A percentile compares a stretch with the other conserved stretches of the same genome.
These are phyloP conservation scores for Lymantria dispar DNA, from an alignment of 2,888 invertebrate species.

Conservation along the genomic window DNA sequence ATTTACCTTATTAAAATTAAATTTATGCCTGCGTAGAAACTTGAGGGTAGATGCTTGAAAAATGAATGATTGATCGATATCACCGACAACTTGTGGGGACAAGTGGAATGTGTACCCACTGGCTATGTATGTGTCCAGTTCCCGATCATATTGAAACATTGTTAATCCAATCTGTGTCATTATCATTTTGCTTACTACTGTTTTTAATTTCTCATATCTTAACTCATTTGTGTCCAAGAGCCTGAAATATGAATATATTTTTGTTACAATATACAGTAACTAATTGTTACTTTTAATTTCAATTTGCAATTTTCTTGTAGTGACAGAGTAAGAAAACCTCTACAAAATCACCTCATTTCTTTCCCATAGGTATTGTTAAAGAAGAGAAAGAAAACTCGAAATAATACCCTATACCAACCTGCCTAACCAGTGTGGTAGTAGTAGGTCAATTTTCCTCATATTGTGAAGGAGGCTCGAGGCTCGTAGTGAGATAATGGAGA, in stretches of 20 bases:
- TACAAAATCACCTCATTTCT: no score
- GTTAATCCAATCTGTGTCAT: constrained; percentile 88
- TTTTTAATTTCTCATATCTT: constrained; percentile 61
- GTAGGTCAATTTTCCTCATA: no score
- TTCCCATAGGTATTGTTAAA: no score
- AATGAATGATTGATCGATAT: constrained; percentile 82
- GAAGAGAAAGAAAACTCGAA: no score
- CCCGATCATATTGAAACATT: constrained; percentile 82
- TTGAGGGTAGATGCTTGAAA: constrained; percentile 85
- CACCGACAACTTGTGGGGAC: constrained; percentile 84
- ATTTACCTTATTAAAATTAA: constrained; percentile 90
- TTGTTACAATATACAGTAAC: no score
- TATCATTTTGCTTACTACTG: constrained; percentile 71
- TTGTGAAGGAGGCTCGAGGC: no score
- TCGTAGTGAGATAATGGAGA: no score
- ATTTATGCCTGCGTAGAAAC: constrained; percentile 84
- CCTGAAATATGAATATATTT: constrained; percentile 39
- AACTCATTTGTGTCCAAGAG: constrained; percentile 67
- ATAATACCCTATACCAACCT: no score
- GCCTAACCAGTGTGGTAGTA: no score
- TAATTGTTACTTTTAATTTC: no score
- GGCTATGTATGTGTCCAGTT: constrained; percentile 82
- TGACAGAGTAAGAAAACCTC: no score
- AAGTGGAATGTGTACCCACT: constrained; percentile 86
- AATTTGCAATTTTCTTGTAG: no score